Conservation (phyloP, 2,113 vertebrate species). For the Synchiropus splendidus region DNA sequence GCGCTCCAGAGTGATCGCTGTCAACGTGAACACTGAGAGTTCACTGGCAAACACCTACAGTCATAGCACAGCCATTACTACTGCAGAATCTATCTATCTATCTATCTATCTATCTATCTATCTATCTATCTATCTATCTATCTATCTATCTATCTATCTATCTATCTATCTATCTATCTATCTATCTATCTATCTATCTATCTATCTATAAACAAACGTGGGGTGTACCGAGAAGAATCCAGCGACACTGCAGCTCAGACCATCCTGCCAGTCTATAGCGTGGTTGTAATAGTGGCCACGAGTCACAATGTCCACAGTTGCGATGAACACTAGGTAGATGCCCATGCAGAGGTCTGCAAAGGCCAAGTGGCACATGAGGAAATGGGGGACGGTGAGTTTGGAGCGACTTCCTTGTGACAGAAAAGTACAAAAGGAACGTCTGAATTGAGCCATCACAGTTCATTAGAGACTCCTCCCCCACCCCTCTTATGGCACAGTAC, state of each 20-base stretch:
- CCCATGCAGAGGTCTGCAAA: slow-evolving; percentile 96
- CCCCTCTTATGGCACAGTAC: slow-evolving; percentile 28
- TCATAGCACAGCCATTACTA: not conserved
- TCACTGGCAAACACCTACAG: slow-evolving; percentile 83
- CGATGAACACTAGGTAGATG: slow-evolving; percentile 85
- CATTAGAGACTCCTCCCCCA: too few species aligned
- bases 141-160: too few species aligned
- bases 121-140: too few species aligned
- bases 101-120: too few species aligned
- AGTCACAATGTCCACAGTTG: slow-evolving; percentile 79
- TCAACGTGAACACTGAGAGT: slow-evolving; percentile 87
- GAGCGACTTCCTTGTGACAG: slow-evolving; percentile 69
- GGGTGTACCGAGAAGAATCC: slow-evolving; percentile 80
- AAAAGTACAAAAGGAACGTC: not conserved
- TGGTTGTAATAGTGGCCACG: slow-evolving; percentile 85
- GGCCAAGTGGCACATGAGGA: slow-evolving; percentile 95
- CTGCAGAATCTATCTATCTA: too few species aligned
- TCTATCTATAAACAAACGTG: too few species aligned
- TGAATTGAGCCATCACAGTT: not conserved
- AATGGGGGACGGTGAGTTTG: slow-evolving; percentile 89
- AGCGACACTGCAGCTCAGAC: slow-evolving; percentile 76
- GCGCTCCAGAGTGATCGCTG: slow-evolving; percentile 85
- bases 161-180: too few species aligned
- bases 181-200: too few species aligned
- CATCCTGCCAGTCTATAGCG: slow-evolving; percentile 90